phyloP scores from a whole-genome alignment of 2,113 vertebrate species.

The Lonchura striata region DNA sequence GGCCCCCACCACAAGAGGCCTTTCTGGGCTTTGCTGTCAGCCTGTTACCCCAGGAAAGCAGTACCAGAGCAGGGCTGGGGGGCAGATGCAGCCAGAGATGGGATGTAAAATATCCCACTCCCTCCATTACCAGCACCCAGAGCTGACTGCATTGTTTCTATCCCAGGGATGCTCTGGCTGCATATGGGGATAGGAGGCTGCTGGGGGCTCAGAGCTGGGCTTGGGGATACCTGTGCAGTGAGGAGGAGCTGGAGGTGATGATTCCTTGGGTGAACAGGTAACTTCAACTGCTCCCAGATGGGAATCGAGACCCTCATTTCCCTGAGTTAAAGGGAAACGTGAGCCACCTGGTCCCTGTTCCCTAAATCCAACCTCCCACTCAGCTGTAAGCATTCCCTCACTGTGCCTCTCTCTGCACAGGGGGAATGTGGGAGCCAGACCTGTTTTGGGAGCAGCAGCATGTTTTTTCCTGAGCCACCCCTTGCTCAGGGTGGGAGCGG shows the following conservation, averaged over 20 bases:
- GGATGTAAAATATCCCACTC: background rate
- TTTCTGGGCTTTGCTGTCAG: background rate
- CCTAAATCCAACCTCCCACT: background rate
- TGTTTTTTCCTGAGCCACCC: accelerated
- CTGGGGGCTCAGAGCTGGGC: background rate
- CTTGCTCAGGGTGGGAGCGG: background rate
- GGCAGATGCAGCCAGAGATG: background rate
- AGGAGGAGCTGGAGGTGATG: background rate
- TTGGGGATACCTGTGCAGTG: accelerated
- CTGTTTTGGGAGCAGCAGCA: background rate
- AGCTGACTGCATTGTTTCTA: background rate
- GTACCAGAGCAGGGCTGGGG: background rate
- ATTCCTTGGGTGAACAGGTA: background rate
- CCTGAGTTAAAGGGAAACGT: background rate
- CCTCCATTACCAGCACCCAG: background rate
- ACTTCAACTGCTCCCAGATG: background rate
- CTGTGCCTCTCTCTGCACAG: background rate
- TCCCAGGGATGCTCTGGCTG: background rate
- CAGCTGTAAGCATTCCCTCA: background rate
- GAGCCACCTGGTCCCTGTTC: accelerated
- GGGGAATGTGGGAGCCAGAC: background rate
- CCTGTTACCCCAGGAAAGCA: background rate
- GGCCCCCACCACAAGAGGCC: background rate
- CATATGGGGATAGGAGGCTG: background rate
- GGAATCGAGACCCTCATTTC: background rate